These are phyloP conservation scores for Trichosurus vulpecula DNA, from an alignment of 2,797 vertebrate genomes.

Conservation along the genomic window DNA sequence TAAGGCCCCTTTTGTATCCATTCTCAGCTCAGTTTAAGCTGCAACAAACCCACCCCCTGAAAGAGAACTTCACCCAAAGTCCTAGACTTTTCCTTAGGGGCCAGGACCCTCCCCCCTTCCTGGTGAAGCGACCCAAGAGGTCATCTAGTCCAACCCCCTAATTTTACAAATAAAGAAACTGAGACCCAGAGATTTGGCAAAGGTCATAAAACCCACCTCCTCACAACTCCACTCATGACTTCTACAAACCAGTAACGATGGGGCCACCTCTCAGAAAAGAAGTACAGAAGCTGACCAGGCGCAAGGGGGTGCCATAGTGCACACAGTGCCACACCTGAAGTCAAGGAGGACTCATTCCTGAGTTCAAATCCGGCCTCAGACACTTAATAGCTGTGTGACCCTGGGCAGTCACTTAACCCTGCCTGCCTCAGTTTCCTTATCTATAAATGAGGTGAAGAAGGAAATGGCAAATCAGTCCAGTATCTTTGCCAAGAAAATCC, in stretches of 20 bases:
- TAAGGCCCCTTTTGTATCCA: neutral
- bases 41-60: neutral
- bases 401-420: neutral
- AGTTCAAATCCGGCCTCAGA: neutral
- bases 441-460: neutral
- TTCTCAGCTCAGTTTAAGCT: neutral
- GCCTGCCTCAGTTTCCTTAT: neutral
- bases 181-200: neutral
- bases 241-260: neutral
- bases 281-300: neutral
- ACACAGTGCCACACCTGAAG: neutral
- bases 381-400: neutral
- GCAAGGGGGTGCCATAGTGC: accelerated
- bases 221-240: neutral
- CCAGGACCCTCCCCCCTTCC: neutral
- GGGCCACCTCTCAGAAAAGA: neutral
- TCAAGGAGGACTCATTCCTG: no score
- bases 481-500: neutral
- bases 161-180: neutral
- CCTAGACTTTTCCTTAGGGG: neutral
- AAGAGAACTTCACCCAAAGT: neutral
- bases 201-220: neutral
- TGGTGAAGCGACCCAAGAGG: neutral
- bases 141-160: neutral
- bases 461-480: neutral